Evolutionary conservation across 2,888 invertebrate genomes (phyloP), one percentile per base, ranked within the genome.

Genomic region (Julus scanicus): DNA sequence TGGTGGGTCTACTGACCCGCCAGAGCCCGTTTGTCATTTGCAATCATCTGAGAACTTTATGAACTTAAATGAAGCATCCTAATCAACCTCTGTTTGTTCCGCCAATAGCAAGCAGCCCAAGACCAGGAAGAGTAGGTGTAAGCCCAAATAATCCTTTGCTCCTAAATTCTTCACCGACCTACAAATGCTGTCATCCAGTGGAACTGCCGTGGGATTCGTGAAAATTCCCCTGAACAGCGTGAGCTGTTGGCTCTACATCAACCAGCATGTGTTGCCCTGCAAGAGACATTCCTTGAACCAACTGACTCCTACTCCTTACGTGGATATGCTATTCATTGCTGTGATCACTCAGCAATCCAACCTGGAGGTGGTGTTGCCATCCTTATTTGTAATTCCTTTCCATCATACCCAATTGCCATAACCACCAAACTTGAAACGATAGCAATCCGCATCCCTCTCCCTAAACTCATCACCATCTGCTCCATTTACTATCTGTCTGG

Each of bases 191-290:
- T 71, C 0, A 8, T 84, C 1, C 84, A 84, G 20, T 84, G 84
- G 84, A 84, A 84, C 17, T 84, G 84, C 37, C 48, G 84, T 39
- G 40, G 84, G 3, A 11, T 84, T 4, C 84, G 39, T 4, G 84
- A n/a, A 9, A 2, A 20, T 20, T 0, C 17, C 2, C n/a, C 8
- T 1, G 84, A 40, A 37, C 20, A 39, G 37, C 15, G n/a, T 37
- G 84, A 40, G 0, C 84, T 84, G 15, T 13, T 39, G 3, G 4
- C 39, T 20, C n/a, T 0, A 15, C 39, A 84, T 20, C 40, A 84
- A 17, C 84, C 84, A 2, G 3, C 9, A 3, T 40, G 40, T 39
- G 40, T 40, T 3, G 40, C 40, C 2, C 39, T 84, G 0, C 84
- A 84, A 13, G 84, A 84, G 20, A 84, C 84, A 20, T 71, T 71